Conservation (phyloP, 2,888 invertebrate genomes). For the Carabus problematicus region DNA sequence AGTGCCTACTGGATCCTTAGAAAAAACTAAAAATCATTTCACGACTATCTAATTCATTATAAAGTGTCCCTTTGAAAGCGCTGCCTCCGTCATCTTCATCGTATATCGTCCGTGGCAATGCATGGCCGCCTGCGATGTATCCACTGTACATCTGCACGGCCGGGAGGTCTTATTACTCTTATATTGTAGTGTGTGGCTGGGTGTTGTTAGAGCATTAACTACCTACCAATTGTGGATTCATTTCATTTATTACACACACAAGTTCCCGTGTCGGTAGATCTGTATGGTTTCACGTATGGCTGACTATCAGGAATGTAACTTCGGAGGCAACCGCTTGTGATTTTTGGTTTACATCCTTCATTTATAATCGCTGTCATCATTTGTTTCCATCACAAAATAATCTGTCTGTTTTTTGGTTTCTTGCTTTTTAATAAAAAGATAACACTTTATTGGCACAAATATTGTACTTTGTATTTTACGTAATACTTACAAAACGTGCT, state of each 20-base stretch:
- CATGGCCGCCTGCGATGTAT: too few species aligned
- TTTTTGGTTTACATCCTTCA: neutral
- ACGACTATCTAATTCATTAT: constrained; percentile 4
- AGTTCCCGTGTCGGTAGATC: neutral
- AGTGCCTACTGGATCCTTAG: neutral
- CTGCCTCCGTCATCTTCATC: neutral
- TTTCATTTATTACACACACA: neutral
- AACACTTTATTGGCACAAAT: too few species aligned
- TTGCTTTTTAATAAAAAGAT: too few species aligned
- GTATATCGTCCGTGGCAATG: too few species aligned
- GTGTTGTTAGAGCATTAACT: neutral
- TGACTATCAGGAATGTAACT: neutral
- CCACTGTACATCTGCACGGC: neutral
- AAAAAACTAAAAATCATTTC: constrained; percentile 5
- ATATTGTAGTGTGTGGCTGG: too few species aligned
- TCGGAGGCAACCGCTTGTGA: neutral
- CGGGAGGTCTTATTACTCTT: neutral
- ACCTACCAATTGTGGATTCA: neutral
- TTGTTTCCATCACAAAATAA: constrained; percentile 1
- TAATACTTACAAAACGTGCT: too few species aligned
- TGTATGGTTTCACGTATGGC: neutral
- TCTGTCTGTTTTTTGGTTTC: neutral
- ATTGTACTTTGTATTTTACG: too few species aligned
- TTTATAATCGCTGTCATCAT: constrained; percentile 7
- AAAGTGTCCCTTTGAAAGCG: constrained; percentile 2